Base-by-base conservation (phyloP, 2,797 vertebrate genomes). In the Diceros bicornis region DNA sequence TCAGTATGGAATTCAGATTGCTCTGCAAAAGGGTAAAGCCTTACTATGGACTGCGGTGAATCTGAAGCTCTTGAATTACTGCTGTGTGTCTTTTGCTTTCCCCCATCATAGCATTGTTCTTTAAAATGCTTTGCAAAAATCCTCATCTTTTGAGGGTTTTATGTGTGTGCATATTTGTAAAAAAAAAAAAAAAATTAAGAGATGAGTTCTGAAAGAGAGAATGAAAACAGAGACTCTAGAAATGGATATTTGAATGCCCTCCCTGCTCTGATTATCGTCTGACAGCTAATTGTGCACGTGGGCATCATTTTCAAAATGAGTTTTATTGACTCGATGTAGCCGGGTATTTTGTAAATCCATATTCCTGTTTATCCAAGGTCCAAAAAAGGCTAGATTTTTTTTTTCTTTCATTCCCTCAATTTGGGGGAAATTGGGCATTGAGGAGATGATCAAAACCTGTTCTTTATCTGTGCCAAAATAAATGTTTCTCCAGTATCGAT, bases 381-480 rank as follows among this genome's bases (percentile, higher is more conserved):
- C 94, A 64, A 79, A 64, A 83, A 94, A 95, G 66, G 37, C 87
- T 62, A 64, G 82, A 21, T 5, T 84, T 91, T 77, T 93, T 85
- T 90, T 72, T 72, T 34, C 74, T 94, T 96, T 92, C 69, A 55
- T 93, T 91, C 93, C 72, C 74, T 95, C 85, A 64, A 14, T 44
- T 94, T 74, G 84, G 64, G 34, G 93, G 66, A 95, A 95, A 95
- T 95, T 94, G 93, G 81, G 59, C 93, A 57, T 90, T 81, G 96
- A 97, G 74, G 84, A 81, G 85, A 92, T 94, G 92, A 95, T 96
- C 97, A 96, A 95, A 97, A 96, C 89, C 88, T 89, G n/a, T 74
- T 97, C 94, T 97, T 96, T 95, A 47, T 96, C 89, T 96, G 74
- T 79, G 88, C 92, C 96, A 96, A 97, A 98, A 94, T 93, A 94